A percentile compares a stretch with the other conserved stretches of the same genome.
Evolutionary conservation across 2,888 invertebrate species (phyloP).

Genomic region (Cheilosia soror): DNA sequence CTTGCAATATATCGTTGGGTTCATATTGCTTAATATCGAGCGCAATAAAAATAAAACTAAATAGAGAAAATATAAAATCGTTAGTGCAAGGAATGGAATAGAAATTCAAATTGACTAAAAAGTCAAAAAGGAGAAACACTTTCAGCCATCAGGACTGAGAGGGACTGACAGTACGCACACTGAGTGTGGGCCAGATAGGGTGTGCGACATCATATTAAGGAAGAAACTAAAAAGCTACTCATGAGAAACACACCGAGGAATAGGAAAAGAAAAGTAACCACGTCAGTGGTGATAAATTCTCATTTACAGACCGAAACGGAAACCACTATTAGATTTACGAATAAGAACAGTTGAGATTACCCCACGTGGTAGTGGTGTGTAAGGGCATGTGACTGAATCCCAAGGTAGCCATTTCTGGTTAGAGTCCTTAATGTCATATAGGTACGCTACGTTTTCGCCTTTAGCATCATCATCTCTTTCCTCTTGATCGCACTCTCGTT

Average conservation of each 20-base stretch:
- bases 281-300: slow-evolving; percentile 69
- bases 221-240: slow-evolving; percentile 60
- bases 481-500: background rate
- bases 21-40: slow-evolving; percentile 70
- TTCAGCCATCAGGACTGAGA: slow-evolving; percentile 3
- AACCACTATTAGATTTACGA: slow-evolving; percentile 45
- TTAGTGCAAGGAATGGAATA: slow-evolving; percentile 4
- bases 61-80: background rate
- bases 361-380: slow-evolving; percentile 19
- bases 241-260: slow-evolving; percentile 33
- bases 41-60: slow-evolving; percentile 40
- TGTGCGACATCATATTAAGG: slow-evolving; percentile 30
- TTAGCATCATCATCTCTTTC: slow-evolving; percentile 1
- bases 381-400: slow-evolving; percentile 46
- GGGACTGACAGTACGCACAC: slow-evolving; percentile 1
- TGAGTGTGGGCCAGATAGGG: background rate
- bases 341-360: slow-evolving; percentile 22
- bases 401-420: slow-evolving; percentile 53
- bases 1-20: slow-evolving; percentile 50
- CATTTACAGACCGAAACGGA: slow-evolving; percentile 70
- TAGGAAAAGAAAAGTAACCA: slow-evolving; percentile 46
- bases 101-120: slow-evolving; percentile 41
- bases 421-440: slow-evolving; percentile 6
- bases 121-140: slow-evolving; percentile 7
- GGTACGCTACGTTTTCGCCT: background rate